Percentiles rank a stretch among this genome's conserved stretches.
These are phyloP conservation scores for Andrena bucephala DNA, from an alignment of 2,888 invertebrate genomes.

Conservation along the genomic window DNA sequence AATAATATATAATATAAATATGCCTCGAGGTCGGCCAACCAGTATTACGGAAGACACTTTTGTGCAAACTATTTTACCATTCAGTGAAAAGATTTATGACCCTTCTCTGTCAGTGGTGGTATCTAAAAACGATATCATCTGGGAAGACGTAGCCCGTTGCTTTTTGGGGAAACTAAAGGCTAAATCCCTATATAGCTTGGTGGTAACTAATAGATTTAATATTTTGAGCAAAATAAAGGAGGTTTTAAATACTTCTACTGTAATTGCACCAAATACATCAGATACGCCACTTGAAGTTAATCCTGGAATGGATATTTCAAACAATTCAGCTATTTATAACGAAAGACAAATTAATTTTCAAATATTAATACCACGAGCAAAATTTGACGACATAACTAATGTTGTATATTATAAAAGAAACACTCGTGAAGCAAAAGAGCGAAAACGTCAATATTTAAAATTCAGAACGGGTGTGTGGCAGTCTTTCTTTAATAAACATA, in stretches of 20 bases:
- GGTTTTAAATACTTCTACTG: background rate
- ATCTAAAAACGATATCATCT: background rate
- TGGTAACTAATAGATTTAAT: background rate
- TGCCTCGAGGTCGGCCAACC: background rate
- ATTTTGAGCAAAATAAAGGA: background rate
- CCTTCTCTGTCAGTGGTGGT: background rate
- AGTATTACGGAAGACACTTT: constrained; percentile 6
- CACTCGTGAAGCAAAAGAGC: constrained; percentile 2
- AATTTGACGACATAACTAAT: background rate
- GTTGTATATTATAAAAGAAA: background rate
- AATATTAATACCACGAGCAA: background rate
- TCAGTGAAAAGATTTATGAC: background rate
- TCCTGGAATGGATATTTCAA: background rate
- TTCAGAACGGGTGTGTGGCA: background rate
- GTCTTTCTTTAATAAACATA: background rate
- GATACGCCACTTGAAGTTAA: background rate
- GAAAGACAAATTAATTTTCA: background rate
- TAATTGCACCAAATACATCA: background rate
- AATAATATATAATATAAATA: constrained; percentile 5
- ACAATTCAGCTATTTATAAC: background rate
- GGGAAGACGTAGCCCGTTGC: constrained; percentile 8
- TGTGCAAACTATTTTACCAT: background rate
- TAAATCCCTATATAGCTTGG: background rate
- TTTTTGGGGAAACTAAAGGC: background rate
- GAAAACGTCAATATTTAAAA: background rate